phyloP scores from a whole-genome alignment of 2,113 vertebrate genomes.

The Callaeas wilsoni region DNA sequence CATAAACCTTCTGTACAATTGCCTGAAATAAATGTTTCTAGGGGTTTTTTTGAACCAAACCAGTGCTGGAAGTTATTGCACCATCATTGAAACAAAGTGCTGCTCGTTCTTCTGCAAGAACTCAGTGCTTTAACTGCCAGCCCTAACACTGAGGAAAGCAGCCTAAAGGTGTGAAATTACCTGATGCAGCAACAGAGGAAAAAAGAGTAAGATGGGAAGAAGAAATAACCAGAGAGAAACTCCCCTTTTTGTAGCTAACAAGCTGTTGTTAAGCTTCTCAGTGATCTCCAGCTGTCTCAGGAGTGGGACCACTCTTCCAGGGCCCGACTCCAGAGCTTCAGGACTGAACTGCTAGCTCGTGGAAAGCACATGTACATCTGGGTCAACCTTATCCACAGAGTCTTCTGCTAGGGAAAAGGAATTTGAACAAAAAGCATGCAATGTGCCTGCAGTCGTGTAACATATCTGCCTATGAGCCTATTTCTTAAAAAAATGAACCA shows the following conservation, averaged over 20 bases:
- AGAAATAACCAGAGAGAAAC: neutral
- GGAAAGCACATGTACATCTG: neutral
- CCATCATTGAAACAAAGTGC: neutral
- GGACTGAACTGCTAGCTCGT: conserved; percentile 13
- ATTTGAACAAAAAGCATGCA: conserved; percentile 26
- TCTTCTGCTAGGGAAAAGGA: neutral
- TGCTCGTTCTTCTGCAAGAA: neutral
- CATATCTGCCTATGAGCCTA: neutral
- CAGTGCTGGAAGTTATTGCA: neutral
- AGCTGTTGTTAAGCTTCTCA: neutral
- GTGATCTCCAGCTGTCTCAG: neutral
- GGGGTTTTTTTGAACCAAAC: neutral
- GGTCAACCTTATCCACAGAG: neutral
- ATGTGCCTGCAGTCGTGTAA: neutral
- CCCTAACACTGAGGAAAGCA: neutral
- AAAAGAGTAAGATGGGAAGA: neutral
- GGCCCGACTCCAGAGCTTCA: neutral
- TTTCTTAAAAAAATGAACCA: neutral
- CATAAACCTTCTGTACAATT: neutral
- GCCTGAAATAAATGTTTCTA: neutral
- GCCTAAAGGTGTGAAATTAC: neutral
- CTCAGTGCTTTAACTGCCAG: neutral
- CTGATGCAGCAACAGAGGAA: neutral
- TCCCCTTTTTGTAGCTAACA: neutral
- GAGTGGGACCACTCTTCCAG: neutral